Evolutionary conservation across 2,888 invertebrate genomes (phyloP).

Genomic region (Drosophila flavopinicola): DNA sequence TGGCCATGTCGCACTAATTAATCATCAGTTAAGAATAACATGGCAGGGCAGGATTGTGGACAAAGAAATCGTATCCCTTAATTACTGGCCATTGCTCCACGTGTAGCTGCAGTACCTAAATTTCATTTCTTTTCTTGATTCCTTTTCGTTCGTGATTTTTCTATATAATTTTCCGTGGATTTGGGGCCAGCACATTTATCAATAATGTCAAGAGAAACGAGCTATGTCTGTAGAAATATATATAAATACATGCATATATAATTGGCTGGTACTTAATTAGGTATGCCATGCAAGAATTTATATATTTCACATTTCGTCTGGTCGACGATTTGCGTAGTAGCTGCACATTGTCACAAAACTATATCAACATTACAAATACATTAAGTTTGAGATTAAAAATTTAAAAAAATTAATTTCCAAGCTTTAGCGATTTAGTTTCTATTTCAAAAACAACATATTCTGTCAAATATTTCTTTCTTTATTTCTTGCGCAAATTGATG

Average conservation of each 20-base stretch:
- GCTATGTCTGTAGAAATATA: slow-evolving; percentile 26
- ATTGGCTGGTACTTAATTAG: slow-evolving; percentile 40
- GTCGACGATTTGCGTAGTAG: slow-evolving; percentile 8
- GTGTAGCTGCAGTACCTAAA: slow-evolving; percentile 21
- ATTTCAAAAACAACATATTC: neutral
- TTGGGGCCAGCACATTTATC: slow-evolving; percentile 65
- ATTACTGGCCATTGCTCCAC: slow-evolving; percentile 36
- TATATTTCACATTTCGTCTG: slow-evolving; percentile 13
- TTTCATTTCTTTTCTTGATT: slow-evolving; percentile 1
- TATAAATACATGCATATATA: slow-evolving; percentile 12
- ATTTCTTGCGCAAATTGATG: too few species aligned
- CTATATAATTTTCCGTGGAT: slow-evolving; percentile 63
- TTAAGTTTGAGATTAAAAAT: too few species aligned
- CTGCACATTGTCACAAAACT: slow-evolving; percentile 14
- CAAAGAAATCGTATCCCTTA: slow-evolving; percentile 56
- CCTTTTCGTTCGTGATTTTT: slow-evolving; percentile 57
- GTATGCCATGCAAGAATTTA: slow-evolving; percentile 48
- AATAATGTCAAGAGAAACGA: slow-evolving; percentile 62
- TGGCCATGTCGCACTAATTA: slow-evolving; percentile 66
- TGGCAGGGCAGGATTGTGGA: slow-evolving; percentile 56
- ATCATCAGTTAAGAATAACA: slow-evolving; percentile 71
- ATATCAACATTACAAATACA: neutral
- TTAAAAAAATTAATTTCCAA: neutral
- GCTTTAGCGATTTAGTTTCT: neutral
- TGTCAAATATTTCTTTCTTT: too few species aligned